Conservation (phyloP, 2,797 vertebrate species). For the Calcarius lapponicus region DNA sequence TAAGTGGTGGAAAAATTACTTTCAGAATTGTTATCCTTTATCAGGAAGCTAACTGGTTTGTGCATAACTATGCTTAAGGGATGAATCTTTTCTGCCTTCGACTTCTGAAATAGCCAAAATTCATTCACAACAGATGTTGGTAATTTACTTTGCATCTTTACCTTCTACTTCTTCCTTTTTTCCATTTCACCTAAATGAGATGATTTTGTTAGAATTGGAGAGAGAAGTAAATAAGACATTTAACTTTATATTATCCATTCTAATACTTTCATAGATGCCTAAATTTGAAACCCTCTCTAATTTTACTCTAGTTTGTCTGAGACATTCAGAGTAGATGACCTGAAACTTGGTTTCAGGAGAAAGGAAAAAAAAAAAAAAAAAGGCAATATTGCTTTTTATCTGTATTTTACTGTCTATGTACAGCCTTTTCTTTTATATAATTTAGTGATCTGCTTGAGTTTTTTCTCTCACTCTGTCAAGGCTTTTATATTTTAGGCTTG, state of each 20-base stretch:
- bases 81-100: neutral
- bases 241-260: neutral
- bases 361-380: neutral
- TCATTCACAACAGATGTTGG: neutral
- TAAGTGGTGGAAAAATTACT: neutral
- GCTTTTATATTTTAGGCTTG: neutral
- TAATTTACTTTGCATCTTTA: neutral
- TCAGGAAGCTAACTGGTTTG: neutral
- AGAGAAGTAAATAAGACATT: neutral
- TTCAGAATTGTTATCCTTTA: neutral
- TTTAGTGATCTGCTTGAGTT: neutral
- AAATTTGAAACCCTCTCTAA: neutral
- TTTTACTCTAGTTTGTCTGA: neutral
- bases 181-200: neutral
- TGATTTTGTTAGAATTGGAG: neutral
- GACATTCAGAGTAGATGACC: neutral
- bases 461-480: neutral
- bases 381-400: neutral
- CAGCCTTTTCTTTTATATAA: neutral
- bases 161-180: neutral
- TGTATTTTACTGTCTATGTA: neutral
- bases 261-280: neutral
- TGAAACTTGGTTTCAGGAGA: neutral
- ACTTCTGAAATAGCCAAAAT: neutral
- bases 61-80: neutral